Conservation (phyloP, 2,888 invertebrate genomes). For the Lamellibrachia satsuma region DNA sequence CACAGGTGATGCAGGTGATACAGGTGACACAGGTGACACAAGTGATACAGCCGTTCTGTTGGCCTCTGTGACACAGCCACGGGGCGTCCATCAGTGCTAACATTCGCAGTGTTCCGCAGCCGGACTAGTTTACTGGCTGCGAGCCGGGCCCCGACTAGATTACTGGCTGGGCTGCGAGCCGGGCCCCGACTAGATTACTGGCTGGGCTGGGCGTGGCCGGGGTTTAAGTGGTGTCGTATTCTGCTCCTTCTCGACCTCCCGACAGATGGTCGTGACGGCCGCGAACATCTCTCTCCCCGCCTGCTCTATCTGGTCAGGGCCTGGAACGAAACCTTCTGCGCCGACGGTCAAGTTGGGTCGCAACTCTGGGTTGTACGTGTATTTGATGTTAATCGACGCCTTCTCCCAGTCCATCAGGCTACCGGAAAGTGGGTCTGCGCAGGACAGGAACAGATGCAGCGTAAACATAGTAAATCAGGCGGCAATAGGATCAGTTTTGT, state of each 20-base stretch:
- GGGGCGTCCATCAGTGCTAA: neutral
- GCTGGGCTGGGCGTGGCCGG: neutral
- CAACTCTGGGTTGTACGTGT: slow-evolving; percentile 26
- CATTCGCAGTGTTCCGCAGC: neutral
- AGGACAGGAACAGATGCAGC: neutral
- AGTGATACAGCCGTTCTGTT: neutral
- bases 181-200: too few relatives aligned
- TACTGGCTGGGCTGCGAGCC: too few relatives aligned
- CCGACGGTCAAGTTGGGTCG: slow-evolving; percentile 1
- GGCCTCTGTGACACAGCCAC: neutral
- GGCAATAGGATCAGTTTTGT: neutral
- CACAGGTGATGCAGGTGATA: neutral
- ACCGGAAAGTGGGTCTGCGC: slow-evolving; percentile 26
- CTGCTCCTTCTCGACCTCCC: neutral
- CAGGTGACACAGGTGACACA: neutral
- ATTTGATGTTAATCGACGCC: slow-evolving; percentile 18
- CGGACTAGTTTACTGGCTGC: too few relatives aligned
- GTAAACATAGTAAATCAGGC: neutral
- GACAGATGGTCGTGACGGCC: neutral
- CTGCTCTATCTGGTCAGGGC: neutral
- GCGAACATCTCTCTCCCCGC: neutral
- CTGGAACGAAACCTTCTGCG: neutral
- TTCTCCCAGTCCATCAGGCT: slow-evolving; percentile 29
- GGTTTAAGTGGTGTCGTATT: neutral
- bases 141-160: too few relatives aligned